Evolutionary conservation across 2,113 vertebrate genomes (phyloP).

Genomic region (Gadus macrocephalus): DNA sequence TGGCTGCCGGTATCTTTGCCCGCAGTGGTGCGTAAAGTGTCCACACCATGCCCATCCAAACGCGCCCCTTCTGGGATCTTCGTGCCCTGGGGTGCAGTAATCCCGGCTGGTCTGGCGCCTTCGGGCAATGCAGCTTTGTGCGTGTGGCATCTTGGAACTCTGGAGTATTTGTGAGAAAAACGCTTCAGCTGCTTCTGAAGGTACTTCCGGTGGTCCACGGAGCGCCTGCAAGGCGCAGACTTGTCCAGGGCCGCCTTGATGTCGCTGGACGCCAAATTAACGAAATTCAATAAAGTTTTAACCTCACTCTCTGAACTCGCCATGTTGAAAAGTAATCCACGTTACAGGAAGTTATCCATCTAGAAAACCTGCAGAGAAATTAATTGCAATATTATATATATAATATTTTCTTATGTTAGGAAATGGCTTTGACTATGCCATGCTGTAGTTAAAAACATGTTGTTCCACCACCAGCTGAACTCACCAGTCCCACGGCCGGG

Average conservation of each 20-base stretch:
- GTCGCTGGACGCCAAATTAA: slow-evolving; percentile 96
- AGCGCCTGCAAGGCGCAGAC: slow-evolving; percentile 93
- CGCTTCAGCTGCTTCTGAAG: slow-evolving; percentile 96
- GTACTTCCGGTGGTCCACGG: slow-evolving; percentile 96
- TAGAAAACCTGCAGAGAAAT: slow-evolving; percentile 24
- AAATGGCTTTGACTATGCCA: neutral
- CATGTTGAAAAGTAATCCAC: slow-evolving; percentile 75
- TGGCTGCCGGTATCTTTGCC: slow-evolving; percentile 58
- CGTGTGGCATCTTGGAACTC: slow-evolving; percentile 80
- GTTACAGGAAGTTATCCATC: slow-evolving; percentile 21
- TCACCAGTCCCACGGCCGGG: slow-evolving; percentile 36
- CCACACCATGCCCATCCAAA: slow-evolving; percentile 35
- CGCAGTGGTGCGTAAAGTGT: slow-evolving; percentile 42
- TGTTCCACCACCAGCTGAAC: slow-evolving; percentile 1
- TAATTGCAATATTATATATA: no score
- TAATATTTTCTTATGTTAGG: neutral
- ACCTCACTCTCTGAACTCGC: slow-evolving; percentile 92
- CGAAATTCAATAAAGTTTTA: slow-evolving; percentile 95
- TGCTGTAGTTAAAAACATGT: neutral
- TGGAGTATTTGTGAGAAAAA: slow-evolving; percentile 92
- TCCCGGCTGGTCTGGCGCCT: slow-evolving; percentile 53
- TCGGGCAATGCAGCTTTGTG: slow-evolving; percentile 65
- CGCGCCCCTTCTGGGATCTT: slow-evolving; percentile 54
- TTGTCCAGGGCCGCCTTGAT: slow-evolving; percentile 97
- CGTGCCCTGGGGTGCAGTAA: slow-evolving; percentile 17